Evolutionary conservation across 2,797 vertebrate genomes (phyloP).

Genomic region (Erpetoichthys calabaricus): DNA sequence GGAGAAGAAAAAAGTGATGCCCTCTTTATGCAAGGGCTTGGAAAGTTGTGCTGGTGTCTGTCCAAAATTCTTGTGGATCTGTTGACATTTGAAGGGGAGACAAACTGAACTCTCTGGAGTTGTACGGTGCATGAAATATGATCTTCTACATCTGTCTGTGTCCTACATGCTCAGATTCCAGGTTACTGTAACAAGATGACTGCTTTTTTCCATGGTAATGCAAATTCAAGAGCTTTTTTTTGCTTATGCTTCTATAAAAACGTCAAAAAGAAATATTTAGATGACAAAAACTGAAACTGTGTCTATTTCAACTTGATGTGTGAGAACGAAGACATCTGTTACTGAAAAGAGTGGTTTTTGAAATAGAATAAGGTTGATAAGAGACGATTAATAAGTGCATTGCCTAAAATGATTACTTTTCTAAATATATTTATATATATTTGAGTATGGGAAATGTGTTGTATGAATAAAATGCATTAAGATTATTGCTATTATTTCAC

Average conservation of each 20-base stretch:
- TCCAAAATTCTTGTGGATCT: background rate
- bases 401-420: no score
- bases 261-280: constrained; percentile 54
- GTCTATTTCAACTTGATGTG: constrained; percentile 35
- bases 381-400: no score
- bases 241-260: constrained; percentile 49
- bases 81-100: background rate
- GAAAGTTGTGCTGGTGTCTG: no score
- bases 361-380: constrained; percentile 36
- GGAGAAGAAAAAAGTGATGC: no score
- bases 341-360: constrained; percentile 8
- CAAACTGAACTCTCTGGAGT: background rate
- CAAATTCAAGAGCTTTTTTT: constrained; percentile 24
- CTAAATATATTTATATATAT: no score
- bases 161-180: constrained; percentile 31
- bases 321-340: constrained; percentile 26
- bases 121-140: background rate
- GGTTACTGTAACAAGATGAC: constrained; percentile 42
- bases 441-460: no score
- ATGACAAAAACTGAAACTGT: constrained; percentile 36
- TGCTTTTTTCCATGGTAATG: constrained; percentile 37
- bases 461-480: no score
- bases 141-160: constrained; percentile 50
- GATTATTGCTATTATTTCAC: no score
- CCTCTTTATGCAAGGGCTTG: no score